These are phyloP conservation scores for Eubucco bourcierii DNA, from an alignment of 2,113 vertebrate species.

Conservation along the genomic window DNA sequence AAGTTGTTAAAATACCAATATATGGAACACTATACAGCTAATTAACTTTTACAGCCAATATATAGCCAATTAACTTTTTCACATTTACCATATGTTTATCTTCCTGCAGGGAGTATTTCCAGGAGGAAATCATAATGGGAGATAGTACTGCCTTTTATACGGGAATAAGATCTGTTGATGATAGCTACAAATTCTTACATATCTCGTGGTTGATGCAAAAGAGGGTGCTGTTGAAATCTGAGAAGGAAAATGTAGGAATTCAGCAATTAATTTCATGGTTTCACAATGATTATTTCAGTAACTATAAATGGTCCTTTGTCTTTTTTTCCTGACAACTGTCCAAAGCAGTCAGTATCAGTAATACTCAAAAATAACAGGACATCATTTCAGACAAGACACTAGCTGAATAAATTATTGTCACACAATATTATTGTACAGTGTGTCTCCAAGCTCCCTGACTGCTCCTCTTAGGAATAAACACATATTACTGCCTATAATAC, in stretches of 20 bases:
- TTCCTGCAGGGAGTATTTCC: conserved; percentile 64
- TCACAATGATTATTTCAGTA: not conserved
- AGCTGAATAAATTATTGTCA: not conserved
- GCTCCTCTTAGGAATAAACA: not conserved
- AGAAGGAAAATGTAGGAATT: not conserved
- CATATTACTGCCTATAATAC: not conserved
- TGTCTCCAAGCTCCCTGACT: not conserved
- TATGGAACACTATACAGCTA: conserved; percentile 56
- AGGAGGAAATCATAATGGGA: conserved; percentile 61
- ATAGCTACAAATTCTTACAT: conserved; percentile 40
- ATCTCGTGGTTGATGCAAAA: not conserved
- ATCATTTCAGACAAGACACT: not conserved
- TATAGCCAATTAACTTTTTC: conserved; percentile 72
- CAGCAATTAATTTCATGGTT: not conserved
- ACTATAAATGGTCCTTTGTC: not conserved
- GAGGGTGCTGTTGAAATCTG: not conserved
- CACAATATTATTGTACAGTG: not conserved
- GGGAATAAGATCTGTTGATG: conserved; percentile 41
- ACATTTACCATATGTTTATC: conserved; percentile 71
- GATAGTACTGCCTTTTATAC: conserved; percentile 51
- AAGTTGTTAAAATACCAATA: conserved; percentile 68
- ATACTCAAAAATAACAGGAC: not conserved
- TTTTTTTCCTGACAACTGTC: not conserved
- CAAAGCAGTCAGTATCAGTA: not conserved
- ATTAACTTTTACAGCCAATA: conserved; percentile 70